Base-by-base conservation (phyloP, 2,113 vertebrate genomes). In the Hemiprocne comata region DNA sequence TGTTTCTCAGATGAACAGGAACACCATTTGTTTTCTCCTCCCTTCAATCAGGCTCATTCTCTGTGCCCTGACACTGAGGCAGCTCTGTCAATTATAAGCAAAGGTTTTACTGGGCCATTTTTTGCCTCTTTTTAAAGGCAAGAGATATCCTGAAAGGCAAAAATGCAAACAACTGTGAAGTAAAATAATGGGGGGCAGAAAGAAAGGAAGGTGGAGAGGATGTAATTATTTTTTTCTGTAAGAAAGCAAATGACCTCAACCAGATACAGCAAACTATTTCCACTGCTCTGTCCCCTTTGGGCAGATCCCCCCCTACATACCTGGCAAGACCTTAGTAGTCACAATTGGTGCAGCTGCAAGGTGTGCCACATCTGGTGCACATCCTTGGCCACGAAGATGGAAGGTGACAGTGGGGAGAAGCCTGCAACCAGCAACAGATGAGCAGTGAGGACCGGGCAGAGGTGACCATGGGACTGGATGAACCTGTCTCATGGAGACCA, bases 1-100 rank as follows among this genome's bases (percentile, higher is more conserved):
- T 95, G 50, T 96, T 95, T 95, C 64, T 80, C 75, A 46, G 33
- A 87, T 57, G 64, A 94, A 70, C 53, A 64, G 76, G 65, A 90
- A 77, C 24, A 85, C 7, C 9, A 24, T 84, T 94, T 88, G 66
- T 36, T 77, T 81, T 15, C 3, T 0, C 4, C 6, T 4, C 14
- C 6, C 29, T 85, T 88, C 91, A 58, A 6, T 75, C 70, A 90
- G 24, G 21, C 13, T 93, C 57, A 28, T 58, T 84, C 44, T 51
- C 36, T 23, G 9, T 11, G 33, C n/a, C 83, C 73, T 5, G 7
- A 14, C 42, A 21, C 75, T 6, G 0, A 95, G 44, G 31, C 34
- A 93, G 36, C 20, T 78, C 80, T 81, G 44, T 62, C 90, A 90
- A 34, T 75, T 86, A 84, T 10, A 19, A 90, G 33, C 36, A 89